Evolutionary conservation across 2,797 vertebrate genomes (phyloP).

Genomic region (Percopsis omiscomaycus): DNA sequence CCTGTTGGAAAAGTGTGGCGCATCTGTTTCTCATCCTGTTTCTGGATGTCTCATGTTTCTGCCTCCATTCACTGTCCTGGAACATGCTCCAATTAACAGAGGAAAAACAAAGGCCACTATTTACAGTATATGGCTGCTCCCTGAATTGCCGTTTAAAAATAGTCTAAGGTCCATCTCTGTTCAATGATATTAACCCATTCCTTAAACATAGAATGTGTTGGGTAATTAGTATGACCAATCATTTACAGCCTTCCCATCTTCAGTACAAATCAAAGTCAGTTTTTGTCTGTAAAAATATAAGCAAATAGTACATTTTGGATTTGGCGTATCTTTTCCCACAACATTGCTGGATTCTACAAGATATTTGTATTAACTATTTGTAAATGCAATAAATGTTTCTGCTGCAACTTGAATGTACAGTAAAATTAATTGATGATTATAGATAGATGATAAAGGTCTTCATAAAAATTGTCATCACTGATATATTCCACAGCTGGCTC

Average conservation of each 20-base stretch:
- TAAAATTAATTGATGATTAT: background rate
- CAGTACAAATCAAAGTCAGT: background rate
- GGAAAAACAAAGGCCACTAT: constrained; percentile 50
- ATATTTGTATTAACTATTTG: too few species aligned
- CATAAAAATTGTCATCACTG: background rate
- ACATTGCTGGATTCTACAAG: background rate
- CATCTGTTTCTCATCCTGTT: constrained; percentile 56
- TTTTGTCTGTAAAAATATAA: background rate
- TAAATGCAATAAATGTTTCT: too few species aligned
- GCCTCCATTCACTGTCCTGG: constrained; percentile 35
- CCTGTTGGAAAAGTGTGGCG: constrained; percentile 40
- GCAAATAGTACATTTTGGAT: background rate
- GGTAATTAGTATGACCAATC: background rate
- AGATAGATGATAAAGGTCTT: background rate
- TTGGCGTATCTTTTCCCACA: background rate
- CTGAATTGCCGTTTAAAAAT: constrained; percentile 10
- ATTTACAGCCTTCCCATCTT: background rate
- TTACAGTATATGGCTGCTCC: constrained; percentile 18
- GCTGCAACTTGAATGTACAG: too few species aligned
- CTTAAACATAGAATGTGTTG: constrained; percentile 56
- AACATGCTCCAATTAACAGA: constrained; percentile 61
- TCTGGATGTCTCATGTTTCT: constrained; percentile 35
- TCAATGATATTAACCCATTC: background rate
- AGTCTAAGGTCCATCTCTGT: constrained; percentile 18
- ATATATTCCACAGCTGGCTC: background rate